phyloP scores from a whole-genome alignment of 2,113 vertebrate genomes.

The Phalacrocorax carbo region DNA sequence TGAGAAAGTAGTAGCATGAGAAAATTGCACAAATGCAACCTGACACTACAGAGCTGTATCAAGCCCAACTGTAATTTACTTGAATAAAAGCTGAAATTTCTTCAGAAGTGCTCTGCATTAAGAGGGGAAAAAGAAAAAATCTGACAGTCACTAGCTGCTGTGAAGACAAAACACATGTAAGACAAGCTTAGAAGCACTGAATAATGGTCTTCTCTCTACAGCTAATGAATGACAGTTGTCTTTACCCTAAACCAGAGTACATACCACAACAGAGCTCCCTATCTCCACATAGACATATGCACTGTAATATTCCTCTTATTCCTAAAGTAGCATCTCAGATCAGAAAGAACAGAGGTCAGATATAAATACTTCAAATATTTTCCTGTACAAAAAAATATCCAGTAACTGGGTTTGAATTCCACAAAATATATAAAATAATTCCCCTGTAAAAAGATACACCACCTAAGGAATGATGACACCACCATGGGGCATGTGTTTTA shows the following conservation, averaged over 20 bases:
- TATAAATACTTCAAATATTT: neutral
- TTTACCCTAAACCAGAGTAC: neutral
- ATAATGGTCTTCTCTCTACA: neutral
- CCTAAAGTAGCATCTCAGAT: neutral
- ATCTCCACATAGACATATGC: neutral
- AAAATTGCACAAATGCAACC: neutral
- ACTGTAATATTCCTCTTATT: neutral
- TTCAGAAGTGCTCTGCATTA: neutral
- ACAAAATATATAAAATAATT: neutral
- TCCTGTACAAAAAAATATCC: neutral
- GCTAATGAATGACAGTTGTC: neutral
- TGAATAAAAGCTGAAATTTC: neutral
- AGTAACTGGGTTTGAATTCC: neutral
- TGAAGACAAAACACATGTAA: neutral
- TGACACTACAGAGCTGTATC: neutral
- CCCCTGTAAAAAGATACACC: neutral
- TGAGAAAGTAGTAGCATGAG: neutral
- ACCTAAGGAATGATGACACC: neutral
- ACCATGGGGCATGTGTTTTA: accelerated
- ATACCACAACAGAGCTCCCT: neutral
- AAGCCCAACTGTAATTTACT: neutral
- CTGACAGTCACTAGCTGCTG: neutral
- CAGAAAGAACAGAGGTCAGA: neutral
- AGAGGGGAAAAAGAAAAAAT: neutral
- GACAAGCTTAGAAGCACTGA: neutral